Percentiles rank a stretch among this genome's conserved stretches.
These are phyloP conservation scores for Mormyrus lacerda DNA, from an alignment of 2,113 vertebrate genomes.

Conservation along the genomic window DNA sequence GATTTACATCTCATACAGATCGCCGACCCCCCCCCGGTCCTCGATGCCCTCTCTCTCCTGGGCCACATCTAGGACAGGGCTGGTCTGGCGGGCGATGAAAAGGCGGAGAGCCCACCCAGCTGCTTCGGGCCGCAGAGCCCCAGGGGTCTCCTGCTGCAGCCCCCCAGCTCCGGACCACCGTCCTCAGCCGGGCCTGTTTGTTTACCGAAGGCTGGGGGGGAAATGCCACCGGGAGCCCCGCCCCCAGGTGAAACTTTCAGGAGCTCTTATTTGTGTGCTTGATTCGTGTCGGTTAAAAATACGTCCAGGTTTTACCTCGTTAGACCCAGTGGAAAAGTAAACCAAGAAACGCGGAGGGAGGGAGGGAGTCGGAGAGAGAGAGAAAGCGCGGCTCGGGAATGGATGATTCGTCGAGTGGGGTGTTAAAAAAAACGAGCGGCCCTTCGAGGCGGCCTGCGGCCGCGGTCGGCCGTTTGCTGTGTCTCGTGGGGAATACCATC, in stretches of 20 bases:
- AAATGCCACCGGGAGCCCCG: neutral
- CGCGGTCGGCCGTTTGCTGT: neutral
- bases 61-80: slow-evolving; percentile 10
- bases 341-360: neutral
- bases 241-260: neutral
- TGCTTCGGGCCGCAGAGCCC: neutral
- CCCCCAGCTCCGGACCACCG: neutral
- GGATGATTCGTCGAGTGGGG: neutral
- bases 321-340: neutral
- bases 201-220: slow-evolving; percentile 4
- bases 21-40: neutral
- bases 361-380: neutral
- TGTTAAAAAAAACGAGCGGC: neutral
- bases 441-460: neutral
- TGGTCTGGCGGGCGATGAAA: slow-evolving; percentile 16
- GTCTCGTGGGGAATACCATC: neutral
- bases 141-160: neutral
- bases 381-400: neutral
- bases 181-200: slow-evolving; percentile 8
- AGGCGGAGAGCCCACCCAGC: neutral
- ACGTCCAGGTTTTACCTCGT: neutral
- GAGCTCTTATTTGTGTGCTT: neutral
- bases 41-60: neutral
- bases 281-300: slow-evolving; percentile 2
- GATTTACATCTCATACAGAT: neutral